These are phyloP conservation scores for Synergus laeviventris DNA, from an alignment of 2,888 invertebrate species.

Conservation along the genomic window DNA sequence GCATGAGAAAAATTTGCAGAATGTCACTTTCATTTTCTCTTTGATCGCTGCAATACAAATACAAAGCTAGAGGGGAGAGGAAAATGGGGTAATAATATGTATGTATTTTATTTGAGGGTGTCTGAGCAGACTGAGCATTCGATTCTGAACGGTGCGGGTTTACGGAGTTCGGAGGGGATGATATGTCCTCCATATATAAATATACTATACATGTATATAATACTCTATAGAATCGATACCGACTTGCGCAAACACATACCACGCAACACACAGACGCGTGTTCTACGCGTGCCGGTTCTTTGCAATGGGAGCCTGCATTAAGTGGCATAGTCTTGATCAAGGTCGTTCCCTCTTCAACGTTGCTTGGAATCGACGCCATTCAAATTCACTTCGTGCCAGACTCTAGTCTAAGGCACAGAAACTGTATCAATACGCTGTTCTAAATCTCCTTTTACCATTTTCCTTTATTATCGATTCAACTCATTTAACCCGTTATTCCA, in stretches of 20 bases:
- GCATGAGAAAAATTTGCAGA: not conserved
- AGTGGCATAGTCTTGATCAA: slow-evolving; percentile 57
- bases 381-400: slow-evolving; percentile 53
- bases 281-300: slow-evolving; percentile 23
- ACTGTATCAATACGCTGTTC: not conserved
- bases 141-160: not conserved
- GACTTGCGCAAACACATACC: slow-evolving; percentile 40
- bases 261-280: slow-evolving; percentile 40
- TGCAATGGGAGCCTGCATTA: slow-evolving; percentile 31
- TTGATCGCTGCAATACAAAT: slow-evolving; percentile 25
- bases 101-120: slow-evolving; percentile 42
- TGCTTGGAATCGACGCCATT: slow-evolving; percentile 53
- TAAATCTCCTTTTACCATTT: not conserved
- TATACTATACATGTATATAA: not conserved
- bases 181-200: not conserved
- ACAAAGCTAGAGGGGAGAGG: not conserved
- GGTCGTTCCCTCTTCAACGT: slow-evolving; percentile 58
- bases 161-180: slow-evolving; percentile 46
- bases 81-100: slow-evolving; percentile 10
- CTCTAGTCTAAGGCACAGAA: not conserved
- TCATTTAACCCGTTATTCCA: not conserved
- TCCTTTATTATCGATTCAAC: not conserved
- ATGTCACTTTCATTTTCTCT: not conserved
- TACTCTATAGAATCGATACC: slow-evolving; percentile 47
- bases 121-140: slow-evolving; percentile 38